Conservation (phyloP, 2,888 invertebrate species). For the Drosophila nigricruria region DNA sequence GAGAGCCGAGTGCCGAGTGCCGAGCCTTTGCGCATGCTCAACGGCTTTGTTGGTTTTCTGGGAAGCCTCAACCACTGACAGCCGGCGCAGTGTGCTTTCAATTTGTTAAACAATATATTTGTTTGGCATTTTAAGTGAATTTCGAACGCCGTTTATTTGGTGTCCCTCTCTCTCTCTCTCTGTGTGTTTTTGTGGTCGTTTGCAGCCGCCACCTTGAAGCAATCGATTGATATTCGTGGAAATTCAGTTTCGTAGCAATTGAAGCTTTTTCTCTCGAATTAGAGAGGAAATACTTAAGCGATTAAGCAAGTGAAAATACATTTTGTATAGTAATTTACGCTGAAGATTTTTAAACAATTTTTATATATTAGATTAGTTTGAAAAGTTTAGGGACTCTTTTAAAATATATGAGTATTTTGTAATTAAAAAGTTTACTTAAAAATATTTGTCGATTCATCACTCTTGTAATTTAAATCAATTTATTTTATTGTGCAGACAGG, state of each 20-base stretch:
- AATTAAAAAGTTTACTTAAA: no score
- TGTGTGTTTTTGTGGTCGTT: constrained; percentile 29
- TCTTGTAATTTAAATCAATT: neutral
- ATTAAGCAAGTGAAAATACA: neutral
- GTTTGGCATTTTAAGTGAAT: constrained; percentile 69
- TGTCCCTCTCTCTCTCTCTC: neutral
- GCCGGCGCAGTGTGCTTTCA: constrained; percentile 63
- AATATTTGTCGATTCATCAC: neutral
- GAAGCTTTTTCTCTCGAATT: constrained; percentile 32
- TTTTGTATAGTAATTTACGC: neutral
- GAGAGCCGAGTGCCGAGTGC: constrained; percentile 12
- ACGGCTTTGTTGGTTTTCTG: constrained; percentile 67
- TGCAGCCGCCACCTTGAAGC: constrained; percentile 49
- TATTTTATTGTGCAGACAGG: neutral
- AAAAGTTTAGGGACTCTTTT: no score
- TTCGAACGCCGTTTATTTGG: constrained; percentile 32
- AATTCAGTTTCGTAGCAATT: constrained; percentile 15
- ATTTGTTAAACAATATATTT: constrained; percentile 70
- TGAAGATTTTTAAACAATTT: neutral
- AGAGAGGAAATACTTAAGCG: neutral
- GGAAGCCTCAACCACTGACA: constrained; percentile 54
- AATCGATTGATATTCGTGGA: constrained; percentile 68
- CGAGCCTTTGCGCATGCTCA: constrained; percentile 23
- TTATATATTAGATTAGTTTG: no score
- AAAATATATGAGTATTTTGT: no score